phyloP scores from a whole-genome alignment of 1,140 invertebrate species.

The Aphelinus certus region DNA sequence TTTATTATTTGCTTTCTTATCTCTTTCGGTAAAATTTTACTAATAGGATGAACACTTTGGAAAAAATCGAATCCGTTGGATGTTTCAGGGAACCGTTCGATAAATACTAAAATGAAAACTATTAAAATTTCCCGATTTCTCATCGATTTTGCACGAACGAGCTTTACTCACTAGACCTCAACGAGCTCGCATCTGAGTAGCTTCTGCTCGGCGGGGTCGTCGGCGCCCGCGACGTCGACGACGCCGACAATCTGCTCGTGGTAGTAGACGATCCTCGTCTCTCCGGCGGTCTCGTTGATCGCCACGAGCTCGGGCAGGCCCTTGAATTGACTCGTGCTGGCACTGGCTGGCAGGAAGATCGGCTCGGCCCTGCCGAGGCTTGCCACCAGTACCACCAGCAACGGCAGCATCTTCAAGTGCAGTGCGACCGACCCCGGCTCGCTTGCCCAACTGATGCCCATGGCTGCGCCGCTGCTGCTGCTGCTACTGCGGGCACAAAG shows the following conservation, averaged over 20 bases:
- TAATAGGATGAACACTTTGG: too few relatives aligned
- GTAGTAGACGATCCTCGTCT: conserved; percentile 70
- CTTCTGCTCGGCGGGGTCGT: conserved; percentile 71
- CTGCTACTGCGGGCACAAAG: neutral
- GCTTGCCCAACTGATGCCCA: conserved; percentile 17
- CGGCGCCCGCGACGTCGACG: conserved; percentile 75
- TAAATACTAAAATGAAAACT: too few relatives aligned
- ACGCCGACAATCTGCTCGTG: conserved; percentile 84
- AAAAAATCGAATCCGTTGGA: too few relatives aligned
- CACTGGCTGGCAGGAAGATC: neutral
- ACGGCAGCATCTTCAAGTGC: conserved; percentile 29
- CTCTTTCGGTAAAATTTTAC: too few relatives aligned
- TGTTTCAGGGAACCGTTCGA: too few relatives aligned
- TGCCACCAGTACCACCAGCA: conserved; percentile 26
- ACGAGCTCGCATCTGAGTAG: conserved; percentile 82
- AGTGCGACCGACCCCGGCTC: conserved; percentile 19
- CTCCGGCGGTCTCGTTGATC: conserved; percentile 20
- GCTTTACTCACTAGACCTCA: conserved; percentile 80
- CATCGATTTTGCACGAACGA: too few relatives aligned
- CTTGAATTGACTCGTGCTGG: conserved; percentile 35
- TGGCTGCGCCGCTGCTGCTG: conserved; percentile 3
- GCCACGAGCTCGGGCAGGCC: conserved; percentile 41
- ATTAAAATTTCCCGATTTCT: too few relatives aligned
- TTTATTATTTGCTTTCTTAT: too few relatives aligned
- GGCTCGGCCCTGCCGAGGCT: conserved; percentile 42